phyloP scores from a whole-genome alignment of 2,113 vertebrate genomes.

The Sitta europaea region DNA sequence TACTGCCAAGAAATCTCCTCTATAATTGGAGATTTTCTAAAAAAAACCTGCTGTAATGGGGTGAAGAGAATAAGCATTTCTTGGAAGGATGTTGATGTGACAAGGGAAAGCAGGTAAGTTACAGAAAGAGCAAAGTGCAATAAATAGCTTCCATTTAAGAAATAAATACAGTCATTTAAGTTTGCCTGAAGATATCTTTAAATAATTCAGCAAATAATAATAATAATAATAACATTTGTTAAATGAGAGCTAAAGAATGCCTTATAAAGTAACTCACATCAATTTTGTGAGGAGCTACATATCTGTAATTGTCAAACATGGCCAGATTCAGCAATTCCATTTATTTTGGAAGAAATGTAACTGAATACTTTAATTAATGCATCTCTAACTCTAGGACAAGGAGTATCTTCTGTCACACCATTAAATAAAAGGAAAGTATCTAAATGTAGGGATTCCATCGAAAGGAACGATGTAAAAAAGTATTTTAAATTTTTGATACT shows the following conservation, averaged over 20 bases:
- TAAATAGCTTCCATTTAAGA: conserved; percentile 5
- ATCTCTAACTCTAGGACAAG: not conserved
- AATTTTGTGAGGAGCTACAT: not conserved
- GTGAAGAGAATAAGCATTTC: not conserved
- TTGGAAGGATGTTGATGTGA: not conserved
- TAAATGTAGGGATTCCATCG: not conserved
- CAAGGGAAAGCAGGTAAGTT: not conserved
- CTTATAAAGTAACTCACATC: not conserved
- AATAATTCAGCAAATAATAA: not conserved
- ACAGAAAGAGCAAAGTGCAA: not conserved
- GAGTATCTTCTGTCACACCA: not conserved
- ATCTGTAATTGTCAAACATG: not conserved
- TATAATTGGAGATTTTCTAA: not conserved
- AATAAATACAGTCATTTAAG: not conserved
- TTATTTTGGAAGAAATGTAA: not conserved
- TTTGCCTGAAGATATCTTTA: not conserved
- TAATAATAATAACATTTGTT: not conserved
- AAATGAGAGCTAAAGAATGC: not conserved
- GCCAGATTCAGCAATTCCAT: not conserved
- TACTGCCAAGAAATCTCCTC: not conserved
- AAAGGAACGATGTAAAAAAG: not conserved
- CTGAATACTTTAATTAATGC: not conserved
- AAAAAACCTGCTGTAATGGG: not conserved
- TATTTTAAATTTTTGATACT: not conserved
- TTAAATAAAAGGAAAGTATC: not conserved